These are phyloP conservation scores for Carpatolechia fugitivella DNA, from an alignment of 2,888 invertebrate species.

Conservation along the genomic window DNA sequence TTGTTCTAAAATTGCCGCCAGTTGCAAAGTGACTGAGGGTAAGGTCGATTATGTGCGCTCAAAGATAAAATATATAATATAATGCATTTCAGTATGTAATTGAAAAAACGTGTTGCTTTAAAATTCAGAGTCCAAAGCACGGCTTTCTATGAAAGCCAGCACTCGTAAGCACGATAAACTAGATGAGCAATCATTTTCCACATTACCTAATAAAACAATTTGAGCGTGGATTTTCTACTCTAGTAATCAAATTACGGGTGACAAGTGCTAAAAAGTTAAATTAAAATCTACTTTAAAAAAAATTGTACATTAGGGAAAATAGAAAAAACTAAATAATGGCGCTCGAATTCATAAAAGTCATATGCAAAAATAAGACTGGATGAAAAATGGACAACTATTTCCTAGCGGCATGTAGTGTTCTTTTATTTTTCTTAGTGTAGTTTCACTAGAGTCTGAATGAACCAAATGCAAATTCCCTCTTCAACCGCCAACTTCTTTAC, in stretches of 20 bases:
- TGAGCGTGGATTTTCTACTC: not conserved
- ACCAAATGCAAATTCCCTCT: slow-evolving; percentile 48
- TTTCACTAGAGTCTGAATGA: slow-evolving; percentile 56
- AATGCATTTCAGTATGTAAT: not conserved
- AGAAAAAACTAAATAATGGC: not conserved
- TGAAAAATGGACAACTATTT: not conserved
- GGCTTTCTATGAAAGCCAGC: not conserved
- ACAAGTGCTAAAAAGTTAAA: not conserved
- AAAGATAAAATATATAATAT: not conserved
- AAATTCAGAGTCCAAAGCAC: too few species aligned
- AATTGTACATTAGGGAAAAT: not conserved
- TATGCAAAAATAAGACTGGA: not conserved
- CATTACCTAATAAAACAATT: not conserved
- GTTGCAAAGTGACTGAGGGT: slow-evolving; percentile 4
- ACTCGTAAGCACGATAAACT: not conserved
- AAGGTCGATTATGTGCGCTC: slow-evolving; percentile 7
- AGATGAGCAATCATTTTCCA: slow-evolving; percentile 2
- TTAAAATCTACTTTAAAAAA: not conserved
- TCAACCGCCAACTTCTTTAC: not conserved
- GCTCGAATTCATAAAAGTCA: slow-evolving; percentile 1
- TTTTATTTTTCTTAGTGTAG: slow-evolving; percentile 50
- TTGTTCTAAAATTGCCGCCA: not conserved
- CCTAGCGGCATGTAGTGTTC: slow-evolving; percentile 41
- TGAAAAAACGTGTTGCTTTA: too few species aligned
- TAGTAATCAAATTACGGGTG: not conserved